Base-by-base conservation (phyloP, 2,113 vertebrate species). In the Stigmatopora nigra region DNA sequence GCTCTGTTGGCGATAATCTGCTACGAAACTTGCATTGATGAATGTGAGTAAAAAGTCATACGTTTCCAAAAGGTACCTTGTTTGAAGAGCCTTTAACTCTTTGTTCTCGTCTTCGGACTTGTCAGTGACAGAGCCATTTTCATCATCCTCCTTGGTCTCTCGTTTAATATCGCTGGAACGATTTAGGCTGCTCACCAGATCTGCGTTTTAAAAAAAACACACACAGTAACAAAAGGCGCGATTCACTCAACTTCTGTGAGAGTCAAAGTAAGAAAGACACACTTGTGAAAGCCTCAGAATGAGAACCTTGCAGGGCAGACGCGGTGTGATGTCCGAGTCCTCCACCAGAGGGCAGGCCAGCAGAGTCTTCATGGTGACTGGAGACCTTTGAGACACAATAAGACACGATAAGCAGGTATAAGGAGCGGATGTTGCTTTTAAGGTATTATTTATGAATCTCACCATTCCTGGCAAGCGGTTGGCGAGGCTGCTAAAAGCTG, bases 41-140 rank as follows among this genome's bases (percentile, higher is more conserved):
- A 25, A 51, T 12, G 7, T 52, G 35, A 52, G 15, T 49, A 41
- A 31, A 48, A 31, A 35, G 15, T 58, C 41, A 19, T 13, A 44
- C 58, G 35, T 31, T 31, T 31, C 38, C n/a, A 48, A 49, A 51
- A 71, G 6, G 49, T 89, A 99, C 94, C 95, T 98, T 88, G 93
- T 91, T 90, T 89, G 81, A 61, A 87, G 88, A 52, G 86, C 79
- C 7, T 94, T 95, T 70, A 88, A 82, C 53, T 97, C 97, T 85
- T 94, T 97, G 85, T 90, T 94, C 69, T 99, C 95, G 55, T 98
- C 97, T 14, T 98, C 97, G 0, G 94, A 93, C 69, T 91, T 91
- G 75, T 98, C 95, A 0, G 87, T 92, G 20, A 91, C 76, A 0
- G 93, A 93, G 0, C 91, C 84, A 71, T 94, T 94, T 78, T 99